These are phyloP conservation scores for Cheilosia soror DNA, from an alignment of 2,888 invertebrate genomes.

Conservation along the genomic window DNA sequence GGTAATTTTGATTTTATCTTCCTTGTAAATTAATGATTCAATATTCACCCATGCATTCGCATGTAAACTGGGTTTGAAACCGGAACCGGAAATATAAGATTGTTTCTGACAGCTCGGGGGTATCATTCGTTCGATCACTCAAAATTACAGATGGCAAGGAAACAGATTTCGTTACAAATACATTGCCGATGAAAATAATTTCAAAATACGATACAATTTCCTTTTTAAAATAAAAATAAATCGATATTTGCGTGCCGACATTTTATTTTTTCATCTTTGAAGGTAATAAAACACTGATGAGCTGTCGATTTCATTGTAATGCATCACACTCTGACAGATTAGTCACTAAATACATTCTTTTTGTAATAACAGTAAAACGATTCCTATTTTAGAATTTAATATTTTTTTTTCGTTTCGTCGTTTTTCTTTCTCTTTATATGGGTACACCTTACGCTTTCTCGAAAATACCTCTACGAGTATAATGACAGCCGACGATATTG, in stretches of 20 bases:
- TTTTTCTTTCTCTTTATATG: conserved; percentile 13
- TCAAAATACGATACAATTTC: conserved; percentile 21
- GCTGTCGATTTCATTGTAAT: conserved; percentile 53
- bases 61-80: neutral
- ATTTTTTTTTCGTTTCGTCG: conserved; percentile 5
- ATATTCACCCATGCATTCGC: neutral
- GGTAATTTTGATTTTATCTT: neutral
- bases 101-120: neutral
- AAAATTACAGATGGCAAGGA: neutral
- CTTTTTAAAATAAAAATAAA: conserved; percentile 9
- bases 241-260: conserved; percentile 27
- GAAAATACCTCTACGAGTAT: conserved; percentile 8
- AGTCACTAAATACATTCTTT: conserved; percentile 37
- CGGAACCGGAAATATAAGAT: conserved; percentile 17
- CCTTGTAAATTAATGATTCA: conserved; percentile 1
- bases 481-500: conserved; percentile 25
- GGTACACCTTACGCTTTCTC: conserved; percentile 12
- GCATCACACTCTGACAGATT: conserved; percentile 37
- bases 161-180: conserved; percentile 1
- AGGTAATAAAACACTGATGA: conserved; percentile 37
- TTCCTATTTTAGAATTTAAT: conserved; percentile 9
- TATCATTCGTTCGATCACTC: neutral
- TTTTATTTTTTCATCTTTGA: conserved; percentile 17
- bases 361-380: conserved; percentile 47
- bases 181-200: neutral